Evolutionary conservation across 1,140 invertebrate genomes (phyloP), one percentile per base, ranked within the genome.

Genomic region (Aphaenogaster rudis): DNA sequence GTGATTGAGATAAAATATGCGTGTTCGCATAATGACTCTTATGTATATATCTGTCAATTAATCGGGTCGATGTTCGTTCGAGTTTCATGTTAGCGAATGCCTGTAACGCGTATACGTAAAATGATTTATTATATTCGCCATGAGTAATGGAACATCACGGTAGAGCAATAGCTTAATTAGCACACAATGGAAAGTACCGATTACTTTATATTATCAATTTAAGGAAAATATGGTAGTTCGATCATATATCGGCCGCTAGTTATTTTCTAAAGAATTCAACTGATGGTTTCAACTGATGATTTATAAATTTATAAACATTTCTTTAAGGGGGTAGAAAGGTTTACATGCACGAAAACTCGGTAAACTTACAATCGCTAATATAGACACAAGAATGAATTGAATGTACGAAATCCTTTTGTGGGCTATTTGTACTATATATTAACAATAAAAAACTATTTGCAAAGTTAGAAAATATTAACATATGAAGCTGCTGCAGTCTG

Each of bases 11-110:
- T 74, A 76, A 84, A 84, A 63, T 61, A 84, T 74, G 54, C 69
- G 80, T 42, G 69, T 50, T 45, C 36, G 54, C 45, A 48, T 76
- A 84, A 84, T 74, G 57, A 74, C 80, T 76, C 54, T 76, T 84
- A 76, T 61, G 57, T 76, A 74, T 59, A 72, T 76, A 84, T 61
- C 69, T 84, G 69, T 84, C 64, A 81, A 81, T 71, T 84, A 84
- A 84, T 63, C 52, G 33, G 66, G 80, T 84, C 54, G 28, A 61
- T 59, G 80, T 45, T 71, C 52, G 64, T 71, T 81, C 48, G 36
- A 81, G 52, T 39, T 21, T 28, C 57, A 11, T 11, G 61, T 61
- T 59, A 61, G 42, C 5, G 42, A 48, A 45, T 15, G 9, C 15
- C 7, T 9, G 15, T 61, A 76, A 48, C 42, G 28, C 42, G 33